Evolutionary conservation across 2,888 invertebrate genomes (phyloP), one percentile per base, ranked within the genome.

Genomic region (Creontiades dilutus): DNA sequence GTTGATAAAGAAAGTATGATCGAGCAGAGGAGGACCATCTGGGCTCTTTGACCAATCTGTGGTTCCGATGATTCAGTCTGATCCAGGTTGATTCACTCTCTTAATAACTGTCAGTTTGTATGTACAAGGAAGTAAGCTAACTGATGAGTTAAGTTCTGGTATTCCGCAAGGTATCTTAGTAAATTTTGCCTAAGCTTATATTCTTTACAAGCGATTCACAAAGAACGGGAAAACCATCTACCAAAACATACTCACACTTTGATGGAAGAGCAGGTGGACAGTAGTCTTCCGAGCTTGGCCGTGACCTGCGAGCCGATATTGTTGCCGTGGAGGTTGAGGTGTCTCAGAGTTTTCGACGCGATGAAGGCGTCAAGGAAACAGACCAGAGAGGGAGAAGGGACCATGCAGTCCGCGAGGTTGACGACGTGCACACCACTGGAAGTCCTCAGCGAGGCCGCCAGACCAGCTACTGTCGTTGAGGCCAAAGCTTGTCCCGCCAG

Each of bases 251-350:
- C 91, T 89, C 47, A 91, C 91, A 52, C 86, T 87, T 91, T 91
- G 48, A 91, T 89, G 4, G 78, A 80, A 5, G 78, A 80, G 78
- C 89, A 90, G 2, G 75, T 52, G 19, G 90, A 23, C 61, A 91
- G 68, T 57, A 91, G 88, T 80, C 82, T 90, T 75, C 91, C 89
- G 27, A 91, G 81, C 52, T 86, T 88, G 47, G 57, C 85, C 28
- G 90, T 86, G 61, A 81, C 75, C 16, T 89, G 81, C 28, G 78
- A 86, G 7, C 48, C 86, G 55, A 91, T 91, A 81, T 90, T 91
- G 76, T 91, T 91, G 13, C 91, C 91, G 52, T 89, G 86, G 57
- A 91, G 89, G 80, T 91, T 87, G 9, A 91, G 47, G 23, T 87
- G 61, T 23, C 11, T 28, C 27, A 89, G 55, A 14, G 57, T 14